Evolutionary conservation across 2,888 invertebrate species (phyloP).

Genomic region (Tanaodytes sp.): DNA sequence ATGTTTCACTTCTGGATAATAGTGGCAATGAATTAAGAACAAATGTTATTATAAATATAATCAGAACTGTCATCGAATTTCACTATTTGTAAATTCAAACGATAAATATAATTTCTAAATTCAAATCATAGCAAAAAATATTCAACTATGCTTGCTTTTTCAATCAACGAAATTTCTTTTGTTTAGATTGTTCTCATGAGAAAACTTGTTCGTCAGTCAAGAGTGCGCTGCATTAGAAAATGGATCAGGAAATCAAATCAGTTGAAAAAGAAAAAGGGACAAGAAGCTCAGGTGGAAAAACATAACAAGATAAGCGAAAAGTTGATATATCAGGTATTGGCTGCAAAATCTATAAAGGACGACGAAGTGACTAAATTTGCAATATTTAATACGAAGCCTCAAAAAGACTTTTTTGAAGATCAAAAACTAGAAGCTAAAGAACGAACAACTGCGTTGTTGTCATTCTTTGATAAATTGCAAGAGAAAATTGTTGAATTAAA

Average conservation of each 20-base stretch:
- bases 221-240: slow-evolving; percentile 61
- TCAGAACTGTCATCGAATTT: no score
- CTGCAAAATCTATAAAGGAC: slow-evolving; percentile 64
- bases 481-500: slow-evolving; percentile 60
- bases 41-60: not conserved
- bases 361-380: slow-evolving; percentile 66
- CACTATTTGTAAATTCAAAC: no score
- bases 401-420: slow-evolving; percentile 59
- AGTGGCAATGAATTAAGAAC: not conserved
- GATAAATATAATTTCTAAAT: no score
- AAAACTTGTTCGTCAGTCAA: slow-evolving; percentile 61
- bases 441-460: slow-evolving; percentile 61
- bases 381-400: slow-evolving; percentile 55
- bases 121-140: no score
- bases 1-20: no score
- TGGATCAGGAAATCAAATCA: slow-evolving; percentile 60
- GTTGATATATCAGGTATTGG: slow-evolving; percentile 60
- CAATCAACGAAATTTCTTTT: no score
- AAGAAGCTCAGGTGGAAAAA: slow-evolving; percentile 62
- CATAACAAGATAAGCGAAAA: slow-evolving; percentile 62
- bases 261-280: slow-evolving; percentile 61
- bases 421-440: slow-evolving; percentile 43
- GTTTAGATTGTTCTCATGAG: slow-evolving; percentile 65
- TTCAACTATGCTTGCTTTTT: no score
- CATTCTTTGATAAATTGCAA: slow-evolving; percentile 58